Evolutionary conservation across 1,140 invertebrate genomes (phyloP), one percentile per base, ranked within the genome.

Genomic region (Cotesia chilonis): DNA sequence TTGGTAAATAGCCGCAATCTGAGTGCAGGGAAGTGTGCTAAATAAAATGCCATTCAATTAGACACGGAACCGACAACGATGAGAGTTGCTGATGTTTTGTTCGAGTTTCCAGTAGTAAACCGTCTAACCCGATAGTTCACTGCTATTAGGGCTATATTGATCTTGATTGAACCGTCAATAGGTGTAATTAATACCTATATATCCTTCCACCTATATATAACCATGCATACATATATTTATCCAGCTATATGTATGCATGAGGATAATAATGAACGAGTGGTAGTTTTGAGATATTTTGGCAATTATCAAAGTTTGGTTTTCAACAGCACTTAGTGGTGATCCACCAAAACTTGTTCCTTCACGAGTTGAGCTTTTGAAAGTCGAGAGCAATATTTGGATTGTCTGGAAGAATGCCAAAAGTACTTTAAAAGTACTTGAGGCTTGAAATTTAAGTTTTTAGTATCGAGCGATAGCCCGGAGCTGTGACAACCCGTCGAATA

Each of bases 21-120:
- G 76, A 81, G 78, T 80, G 80, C 80, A 76, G 79, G 77, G 77
- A 79, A 81, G 80, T 84, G 80, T 80, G 80, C 76, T 84, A 84
- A 82, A 84, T 83, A 84, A 84, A 83, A 81, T 81, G 80, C 78
- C 77, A 79, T 80, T 84, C 80, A 83, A 82, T 82, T 81, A 81
- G 76, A 70, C 77, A 70, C 72, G 68, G 72, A 76, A 20, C 20
- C 12, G 38, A 28, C 47, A 10, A 7, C 47, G 14, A 64, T 28
- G 57, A 47, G 41, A 47, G 5, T 47, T 47, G 41, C 41, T 47
- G 41, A 47, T 47, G 41, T 47, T 47, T 47, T 47, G 41, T 47
- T 47, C 41, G 41, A 47, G 41, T 47, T 47, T 47, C 2, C 41
- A 59, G n/a, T 61, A 35, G 14, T 4, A 35, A 12, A 61, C n/a